Evolutionary conservation across 2,888 invertebrate species (phyloP).

Genomic region (Trichacis sp.): DNA sequence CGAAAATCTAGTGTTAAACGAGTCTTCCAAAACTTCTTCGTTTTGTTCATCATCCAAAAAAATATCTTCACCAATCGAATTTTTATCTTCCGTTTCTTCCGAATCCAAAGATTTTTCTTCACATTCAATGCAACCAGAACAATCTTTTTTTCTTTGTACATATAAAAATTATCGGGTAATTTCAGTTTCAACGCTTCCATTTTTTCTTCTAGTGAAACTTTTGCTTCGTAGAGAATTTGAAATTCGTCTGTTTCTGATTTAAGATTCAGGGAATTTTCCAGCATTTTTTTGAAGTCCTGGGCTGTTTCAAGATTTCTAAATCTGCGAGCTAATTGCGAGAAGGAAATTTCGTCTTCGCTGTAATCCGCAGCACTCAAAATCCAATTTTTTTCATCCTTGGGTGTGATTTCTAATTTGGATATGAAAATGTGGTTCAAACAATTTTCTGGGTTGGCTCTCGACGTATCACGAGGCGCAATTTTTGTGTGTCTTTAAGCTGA

Average conservation of each 20-base stretch:
- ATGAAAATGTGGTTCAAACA: constrained; percentile 87
- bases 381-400: constrained; percentile 87
- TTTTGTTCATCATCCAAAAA: no score
- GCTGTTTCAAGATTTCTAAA: constrained; percentile 87
- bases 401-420: constrained; percentile 76
- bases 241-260: not conserved
- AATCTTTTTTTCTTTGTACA: constrained; percentile 76
- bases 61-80: no score
- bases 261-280: constrained; percentile 70
- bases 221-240: not conserved
- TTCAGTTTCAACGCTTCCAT: constrained; percentile 75
- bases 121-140: constrained; percentile 83
- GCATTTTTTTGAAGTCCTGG: constrained; percentile 77
- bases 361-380: constrained; percentile 88
- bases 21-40: no score
- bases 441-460: constrained; percentile 86
- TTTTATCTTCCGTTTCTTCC: no score
- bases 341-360: constrained; percentile 83
- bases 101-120: no score
- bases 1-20: no score
- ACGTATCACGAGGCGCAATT: constrained; percentile 87
- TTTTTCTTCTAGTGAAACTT: constrained; percentile 54
- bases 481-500: constrained; percentile 75
- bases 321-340: constrained; percentile 82
- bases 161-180: constrained; percentile 82